Conservation (phyloP, 2,797 vertebrate genomes). For the Scolopax rusticola region DNA sequence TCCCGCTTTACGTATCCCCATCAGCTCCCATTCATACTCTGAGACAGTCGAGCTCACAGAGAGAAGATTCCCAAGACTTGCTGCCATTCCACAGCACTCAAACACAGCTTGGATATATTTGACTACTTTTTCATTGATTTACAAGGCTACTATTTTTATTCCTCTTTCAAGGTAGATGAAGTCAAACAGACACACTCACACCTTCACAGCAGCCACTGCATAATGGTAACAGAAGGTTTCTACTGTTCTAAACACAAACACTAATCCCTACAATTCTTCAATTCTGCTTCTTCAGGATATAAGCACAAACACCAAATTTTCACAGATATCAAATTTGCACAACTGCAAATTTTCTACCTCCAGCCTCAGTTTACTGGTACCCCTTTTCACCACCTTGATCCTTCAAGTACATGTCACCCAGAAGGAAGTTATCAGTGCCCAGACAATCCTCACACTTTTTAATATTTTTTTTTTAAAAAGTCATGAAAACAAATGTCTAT, state of each 20-base stretch:
- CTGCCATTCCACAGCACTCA: not conserved
- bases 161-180: not conserved
- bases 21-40: not conserved
- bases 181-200: not conserved
- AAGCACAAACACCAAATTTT: not conserved
- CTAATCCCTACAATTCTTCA: not conserved
- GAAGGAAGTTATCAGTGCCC: not conserved
- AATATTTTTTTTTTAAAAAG: not conserved
- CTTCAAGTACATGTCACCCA: not conserved
- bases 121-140: not conserved
- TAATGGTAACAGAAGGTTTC: not conserved
- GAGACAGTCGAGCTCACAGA: fast-evolving
- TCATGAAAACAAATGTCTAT: not conserved
- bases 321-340: no score
- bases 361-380: not conserved
- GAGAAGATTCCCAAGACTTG: not conserved
- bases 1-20: not conserved
- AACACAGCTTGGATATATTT: not conserved
- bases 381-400: not conserved
- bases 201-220: not conserved
- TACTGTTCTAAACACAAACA: not conserved
- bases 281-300: not conserved
- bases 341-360: not conserved
- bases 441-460: not conserved
- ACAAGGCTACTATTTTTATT: not conserved